Conservation (phyloP, 2,797 vertebrate genomes). For the Yasuhikotakia modesta region DNA sequence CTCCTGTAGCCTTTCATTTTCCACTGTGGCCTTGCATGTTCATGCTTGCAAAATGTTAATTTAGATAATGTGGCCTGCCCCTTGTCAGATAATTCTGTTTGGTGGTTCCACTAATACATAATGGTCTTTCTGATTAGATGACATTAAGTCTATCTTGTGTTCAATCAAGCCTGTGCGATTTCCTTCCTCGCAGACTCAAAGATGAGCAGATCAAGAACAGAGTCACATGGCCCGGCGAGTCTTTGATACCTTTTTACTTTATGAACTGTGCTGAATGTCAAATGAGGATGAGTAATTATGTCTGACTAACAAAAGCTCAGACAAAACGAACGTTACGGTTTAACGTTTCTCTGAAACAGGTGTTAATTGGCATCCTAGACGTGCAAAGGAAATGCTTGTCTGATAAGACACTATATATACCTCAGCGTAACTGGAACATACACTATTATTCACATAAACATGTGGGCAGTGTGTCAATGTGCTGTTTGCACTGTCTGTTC, state of each 20-base stretch:
- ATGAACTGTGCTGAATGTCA: slow-evolving; percentile 62
- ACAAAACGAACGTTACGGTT: slow-evolving; percentile 12
- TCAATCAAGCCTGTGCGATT: slow-evolving; percentile 87
- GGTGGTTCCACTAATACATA: slow-evolving; percentile 97
- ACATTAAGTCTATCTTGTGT: slow-evolving; percentile 94
- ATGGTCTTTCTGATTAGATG: slow-evolving; percentile 98
- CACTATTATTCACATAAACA: slow-evolving; percentile 3
- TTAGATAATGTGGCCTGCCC: slow-evolving; percentile 95
- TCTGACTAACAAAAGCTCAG: slow-evolving; percentile 47
- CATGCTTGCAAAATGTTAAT: slow-evolving; percentile 99
- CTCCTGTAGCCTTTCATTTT: slow-evolving; percentile 84
- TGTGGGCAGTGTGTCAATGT: not conserved
- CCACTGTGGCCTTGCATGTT: slow-evolving; percentile 91
- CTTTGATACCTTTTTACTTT: slow-evolving; percentile 61
- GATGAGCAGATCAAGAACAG: slow-evolving; percentile 69
- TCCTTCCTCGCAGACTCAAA: slow-evolving; percentile 71
- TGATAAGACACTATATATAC: not conserved
- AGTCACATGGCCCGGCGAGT: slow-evolving; percentile 56
- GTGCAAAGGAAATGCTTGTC: not conserved
- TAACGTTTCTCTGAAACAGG: slow-evolving; percentile 15
- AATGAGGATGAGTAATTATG: slow-evolving; percentile 53
- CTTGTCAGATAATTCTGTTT: slow-evolving; percentile 96
- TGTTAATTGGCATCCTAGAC: slow-evolving; percentile 10
- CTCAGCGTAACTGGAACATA: not conserved
- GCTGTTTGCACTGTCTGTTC: not conserved